Conservation (phyloP, 2,888 invertebrate genomes). For the Parnassius smintheus region DNA sequence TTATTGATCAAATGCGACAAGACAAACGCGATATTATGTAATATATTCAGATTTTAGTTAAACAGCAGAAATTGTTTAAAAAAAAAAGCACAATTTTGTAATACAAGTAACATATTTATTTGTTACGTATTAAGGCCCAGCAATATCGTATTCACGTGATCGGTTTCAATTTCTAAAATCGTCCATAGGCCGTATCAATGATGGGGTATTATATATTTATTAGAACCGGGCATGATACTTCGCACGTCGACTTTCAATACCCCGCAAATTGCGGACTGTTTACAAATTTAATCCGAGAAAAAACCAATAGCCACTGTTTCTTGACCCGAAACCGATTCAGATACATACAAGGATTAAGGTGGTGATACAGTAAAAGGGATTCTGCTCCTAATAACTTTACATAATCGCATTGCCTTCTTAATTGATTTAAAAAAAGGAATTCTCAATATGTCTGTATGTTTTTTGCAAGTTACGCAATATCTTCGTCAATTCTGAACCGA, state of each 20-base stretch:
- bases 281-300: conserved; percentile 48
- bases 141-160: conserved; percentile 12
- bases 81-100: too few species aligned
- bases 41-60: too few species aligned
- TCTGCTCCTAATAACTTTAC: too few species aligned
- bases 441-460: too few species aligned
- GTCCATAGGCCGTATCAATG: conserved; percentile 2
- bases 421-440: too few species aligned
- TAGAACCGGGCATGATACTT: conserved; percentile 29
- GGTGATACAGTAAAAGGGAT: conserved; percentile 28
- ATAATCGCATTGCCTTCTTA: too few species aligned
- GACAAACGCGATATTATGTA: too few species aligned
- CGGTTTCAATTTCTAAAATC: conserved; percentile 10
- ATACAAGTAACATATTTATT: too few species aligned
- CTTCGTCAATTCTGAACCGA: too few species aligned
- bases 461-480: too few species aligned
- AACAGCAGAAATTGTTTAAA: too few species aligned
- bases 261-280: conserved; percentile 36
- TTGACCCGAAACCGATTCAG: conserved; percentile 41
- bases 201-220: conserved; percentile 14
- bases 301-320: conserved; percentile 42
- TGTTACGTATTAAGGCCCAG: neutral
- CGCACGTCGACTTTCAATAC: conserved; percentile 23
- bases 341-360: conserved; percentile 28
- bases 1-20: too few species aligned